Evolutionary conservation across 1,140 invertebrate species (phyloP).

Genomic region (Neotoxoptera formosana): DNA sequence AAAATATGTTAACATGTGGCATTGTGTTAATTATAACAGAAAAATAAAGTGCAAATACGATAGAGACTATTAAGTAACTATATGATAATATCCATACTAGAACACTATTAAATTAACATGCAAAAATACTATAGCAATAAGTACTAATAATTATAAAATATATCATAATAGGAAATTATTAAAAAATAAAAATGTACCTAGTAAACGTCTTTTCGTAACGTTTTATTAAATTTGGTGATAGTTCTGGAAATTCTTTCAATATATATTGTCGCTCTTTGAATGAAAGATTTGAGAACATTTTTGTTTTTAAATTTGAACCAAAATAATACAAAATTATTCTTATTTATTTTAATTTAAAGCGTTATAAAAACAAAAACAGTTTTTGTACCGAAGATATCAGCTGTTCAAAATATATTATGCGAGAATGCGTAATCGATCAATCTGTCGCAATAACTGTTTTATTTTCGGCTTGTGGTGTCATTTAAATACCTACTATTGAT

Average conservation of each 20-base stretch:
- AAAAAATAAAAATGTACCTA: not conserved
- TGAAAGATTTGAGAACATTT: conserved; percentile 30
- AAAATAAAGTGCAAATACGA: not conserved
- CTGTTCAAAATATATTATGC: too few species aligned
- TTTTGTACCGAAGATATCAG: not conserved
- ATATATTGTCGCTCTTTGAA: not conserved
- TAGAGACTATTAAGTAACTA: not conserved
- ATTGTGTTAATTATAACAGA: not conserved
- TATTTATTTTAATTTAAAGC: not conserved
- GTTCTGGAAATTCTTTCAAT: conserved; percentile 37
- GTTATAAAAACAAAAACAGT: not conserved
- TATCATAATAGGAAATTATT: not conserved
- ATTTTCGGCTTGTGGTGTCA: too few species aligned
- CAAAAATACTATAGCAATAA: not conserved
- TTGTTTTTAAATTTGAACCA: not conserved
- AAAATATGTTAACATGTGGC: not conserved
- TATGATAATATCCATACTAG: not conserved
- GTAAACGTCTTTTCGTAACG: conserved; percentile 41
- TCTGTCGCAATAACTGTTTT: not conserved
- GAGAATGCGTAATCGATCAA: not conserved
- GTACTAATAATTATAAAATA: not conserved
- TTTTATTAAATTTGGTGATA: conserved; percentile 42
- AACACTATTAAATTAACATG: not conserved
- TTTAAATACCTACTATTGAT: conserved; percentile 14
- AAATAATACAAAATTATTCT: not conserved